Evolutionary conservation across 1,140 invertebrate genomes (phyloP), one percentile per base, ranked within the genome.

Genomic region (Drosophila tsacasi): DNA sequence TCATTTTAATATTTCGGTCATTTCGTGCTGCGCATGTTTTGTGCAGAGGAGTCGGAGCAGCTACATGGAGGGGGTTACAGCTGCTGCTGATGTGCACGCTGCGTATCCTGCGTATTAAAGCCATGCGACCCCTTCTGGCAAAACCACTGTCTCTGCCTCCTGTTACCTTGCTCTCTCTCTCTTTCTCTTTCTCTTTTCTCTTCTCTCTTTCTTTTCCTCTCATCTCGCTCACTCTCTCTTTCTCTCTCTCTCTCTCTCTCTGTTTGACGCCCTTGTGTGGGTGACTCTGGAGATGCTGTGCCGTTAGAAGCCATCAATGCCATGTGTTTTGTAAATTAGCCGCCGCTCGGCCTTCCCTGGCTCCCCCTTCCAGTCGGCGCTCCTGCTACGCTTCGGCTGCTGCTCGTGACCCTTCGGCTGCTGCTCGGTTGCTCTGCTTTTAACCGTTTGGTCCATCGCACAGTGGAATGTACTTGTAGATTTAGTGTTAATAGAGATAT

Each of bases 11-110:
- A 55, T 68, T 44, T 54, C 47, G 19, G 37, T 30, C 23, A 67
- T 67, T 67, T 35, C 23, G 67, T 55, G 47, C 35, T 73, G 69
- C 69, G 69, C 69, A 73, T 73, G 69, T 42, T 73, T 73, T 40
- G 55, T 73, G 69, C 44, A 73, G 68, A 50, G 52, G n/a, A 49
- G 23, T 32, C 19, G 66, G 39, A 40, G 32, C 30, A 40, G 23
- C 30, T 9, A 9, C 39, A 25, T 63, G 59, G 17, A 12, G 46
- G 46, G 30, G 44, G 13, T 32, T 25, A 68, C 42, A 69, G 46
- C 46, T 68, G 62, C 44, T 68, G 66, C 30, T 30, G 30, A 54
- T 37, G 52, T 35, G 50, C 35, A 37, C 21, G 62, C 44, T 68
- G 44, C 66, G 66, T 68, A 68, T 68, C 35, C 66, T 50, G 44